These are phyloP conservation scores for Wiebesia pumilae DNA, from an alignment of 1,140 invertebrate genomes.

Conservation along the genomic window DNA sequence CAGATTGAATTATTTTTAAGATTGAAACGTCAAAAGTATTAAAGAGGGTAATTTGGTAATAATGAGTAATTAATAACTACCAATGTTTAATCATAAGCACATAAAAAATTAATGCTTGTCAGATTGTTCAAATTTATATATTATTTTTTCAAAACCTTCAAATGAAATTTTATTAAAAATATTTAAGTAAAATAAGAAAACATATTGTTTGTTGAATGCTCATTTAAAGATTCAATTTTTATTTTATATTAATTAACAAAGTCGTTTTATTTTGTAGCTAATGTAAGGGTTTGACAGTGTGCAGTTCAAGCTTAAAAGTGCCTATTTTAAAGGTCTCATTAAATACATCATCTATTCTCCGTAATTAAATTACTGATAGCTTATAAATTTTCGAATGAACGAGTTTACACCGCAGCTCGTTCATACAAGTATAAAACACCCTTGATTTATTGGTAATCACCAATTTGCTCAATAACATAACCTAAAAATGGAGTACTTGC, in stretches of 20 bases:
- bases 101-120: background rate
- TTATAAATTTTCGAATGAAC: background rate
- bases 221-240: background rate
- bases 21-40: background rate
- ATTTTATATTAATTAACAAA: background rate
- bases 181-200: background rate
- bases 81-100: background rate
- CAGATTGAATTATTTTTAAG: background rate
- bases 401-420: background rate
- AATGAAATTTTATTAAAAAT: background rate
- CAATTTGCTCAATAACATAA: constrained; percentile 11
- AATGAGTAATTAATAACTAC: background rate
- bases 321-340: background rate
- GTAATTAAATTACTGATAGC: background rate
- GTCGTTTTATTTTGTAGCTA: background rate
- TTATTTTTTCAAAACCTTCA: background rate
- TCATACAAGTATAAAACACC: no score
- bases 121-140: background rate
- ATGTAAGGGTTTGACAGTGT: background rate
- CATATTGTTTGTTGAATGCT: background rate
- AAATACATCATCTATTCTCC: background rate
- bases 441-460: constrained; percentile 4
- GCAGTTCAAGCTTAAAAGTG: no score
- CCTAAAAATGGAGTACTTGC: background rate
- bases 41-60: background rate